Percentiles rank a stretch among this genome's conserved stretches.
These are phyloP conservation scores for Allophyes oxyacanthae DNA, from an alignment of 2,888 invertebrate genomes.

Conservation along the genomic window DNA sequence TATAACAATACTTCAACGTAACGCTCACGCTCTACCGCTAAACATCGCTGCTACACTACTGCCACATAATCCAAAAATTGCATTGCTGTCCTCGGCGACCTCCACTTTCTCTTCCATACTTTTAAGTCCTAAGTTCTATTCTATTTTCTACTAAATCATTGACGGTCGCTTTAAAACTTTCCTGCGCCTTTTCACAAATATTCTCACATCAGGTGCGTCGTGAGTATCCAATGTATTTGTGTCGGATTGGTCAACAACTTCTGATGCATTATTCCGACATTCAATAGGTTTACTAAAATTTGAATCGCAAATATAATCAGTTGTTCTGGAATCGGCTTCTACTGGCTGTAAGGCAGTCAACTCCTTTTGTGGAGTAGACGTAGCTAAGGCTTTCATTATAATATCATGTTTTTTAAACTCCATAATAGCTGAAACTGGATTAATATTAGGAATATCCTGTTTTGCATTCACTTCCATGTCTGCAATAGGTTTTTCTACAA, in stretches of 20 bases:
- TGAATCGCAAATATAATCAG: conserved; percentile 48
- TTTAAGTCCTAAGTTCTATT: conserved; percentile 1
- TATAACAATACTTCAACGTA: conserved; percentile 1
- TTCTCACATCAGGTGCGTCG: conserved; percentile 80
- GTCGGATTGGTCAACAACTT: conserved; percentile 47
- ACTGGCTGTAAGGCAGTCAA: conserved; percentile 26
- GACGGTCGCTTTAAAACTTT: conserved; percentile 67
- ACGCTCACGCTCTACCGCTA: neutral
- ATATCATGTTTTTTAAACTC: conserved; percentile 48
- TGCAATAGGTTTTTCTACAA: conserved; percentile 6
- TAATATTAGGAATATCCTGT: conserved; percentile 19
- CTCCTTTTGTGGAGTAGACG: conserved; percentile 78
- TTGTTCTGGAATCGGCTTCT: conserved; percentile 26
- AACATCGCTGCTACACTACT: neutral
- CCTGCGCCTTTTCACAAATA: conserved; percentile 77
- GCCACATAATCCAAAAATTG: neutral
- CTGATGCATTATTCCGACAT: conserved; percentile 30
- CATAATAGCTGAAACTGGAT: conserved; percentile 19
- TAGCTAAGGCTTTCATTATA: conserved; percentile 71
- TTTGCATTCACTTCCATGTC: conserved; percentile 15
- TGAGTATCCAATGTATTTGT: conserved; percentile 51
- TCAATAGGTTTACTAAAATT: conserved; percentile 42
- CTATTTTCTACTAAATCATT: conserved; percentile 31
- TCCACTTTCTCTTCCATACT: neutral
- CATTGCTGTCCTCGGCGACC: conserved; percentile 1